Evolutionary conservation across 2,888 invertebrate genomes (phyloP).

Genomic region (Furcula furcula): DNA sequence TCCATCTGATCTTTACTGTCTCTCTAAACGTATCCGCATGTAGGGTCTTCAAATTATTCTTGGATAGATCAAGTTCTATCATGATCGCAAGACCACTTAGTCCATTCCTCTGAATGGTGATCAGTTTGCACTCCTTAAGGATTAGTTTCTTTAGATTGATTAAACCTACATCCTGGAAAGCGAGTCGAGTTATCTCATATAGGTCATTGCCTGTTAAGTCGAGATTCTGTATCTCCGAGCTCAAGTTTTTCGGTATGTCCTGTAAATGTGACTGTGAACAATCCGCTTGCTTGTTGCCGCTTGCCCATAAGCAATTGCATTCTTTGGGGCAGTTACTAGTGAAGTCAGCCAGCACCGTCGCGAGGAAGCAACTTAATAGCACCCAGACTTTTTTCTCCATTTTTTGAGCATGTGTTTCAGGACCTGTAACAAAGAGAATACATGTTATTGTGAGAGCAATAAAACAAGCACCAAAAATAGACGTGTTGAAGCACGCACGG

Average conservation of each 20-base stretch:
- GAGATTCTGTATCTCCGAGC: conserved; percentile 86
- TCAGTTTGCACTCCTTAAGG: conserved; percentile 87
- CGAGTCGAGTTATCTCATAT: conserved; percentile 83
- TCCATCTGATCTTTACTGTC: conserved; percentile 85
- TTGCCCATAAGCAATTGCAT: conserved; percentile 93
- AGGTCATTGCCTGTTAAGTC: conserved; percentile 88
- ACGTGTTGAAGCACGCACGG: conserved; percentile 43
- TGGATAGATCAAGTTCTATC: conserved; percentile 91
- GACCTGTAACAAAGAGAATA: conserved; percentile 59
- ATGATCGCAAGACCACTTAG: conserved; percentile 89
- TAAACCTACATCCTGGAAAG: conserved; percentile 86
- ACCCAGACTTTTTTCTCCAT: conserved; percentile 57
- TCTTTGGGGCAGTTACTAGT: conserved; percentile 83
- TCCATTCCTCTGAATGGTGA: conserved; percentile 87
- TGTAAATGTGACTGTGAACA: conserved; percentile 86
- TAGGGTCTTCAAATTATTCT: conserved; percentile 85
- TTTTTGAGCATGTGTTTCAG: conserved; percentile 37
- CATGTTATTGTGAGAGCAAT: conserved; percentile 23
- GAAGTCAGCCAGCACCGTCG: conserved; percentile 70
- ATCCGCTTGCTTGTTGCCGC: conserved; percentile 91
- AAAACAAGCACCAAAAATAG: conserved; percentile 43
- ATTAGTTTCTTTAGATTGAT: conserved; percentile 91
- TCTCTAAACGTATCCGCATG: conserved; percentile 87
- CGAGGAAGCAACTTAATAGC: conserved; percentile 45
- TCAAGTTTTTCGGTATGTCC: conserved; percentile 87